Conservation (phyloP, 92 coral and sea anemone genomes). For the Zoanthus solanderi region DNA sequence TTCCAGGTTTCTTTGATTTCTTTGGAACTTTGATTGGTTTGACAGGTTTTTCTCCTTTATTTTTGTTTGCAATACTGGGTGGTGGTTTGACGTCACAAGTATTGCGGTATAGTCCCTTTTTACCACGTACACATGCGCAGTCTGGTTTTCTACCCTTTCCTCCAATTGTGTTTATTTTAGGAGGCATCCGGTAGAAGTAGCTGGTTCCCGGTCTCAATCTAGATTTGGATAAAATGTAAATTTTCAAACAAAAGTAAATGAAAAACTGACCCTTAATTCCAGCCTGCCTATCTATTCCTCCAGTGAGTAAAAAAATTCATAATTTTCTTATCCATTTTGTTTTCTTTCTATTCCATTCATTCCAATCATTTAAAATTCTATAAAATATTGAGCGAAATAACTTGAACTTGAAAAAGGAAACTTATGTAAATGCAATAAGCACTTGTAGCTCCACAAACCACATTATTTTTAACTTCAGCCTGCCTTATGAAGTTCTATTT, state of each 20-base stretch:
- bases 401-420: too few relatives aligned
- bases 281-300: too few relatives aligned
- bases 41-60: conserved; percentile 71
- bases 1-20: conserved; percentile 71
- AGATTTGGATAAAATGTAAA: background rate
- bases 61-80: conserved; percentile 62
- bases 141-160: conserved; percentile 59
- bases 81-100: conserved; percentile 85
- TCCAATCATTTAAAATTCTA: too few relatives aligned
- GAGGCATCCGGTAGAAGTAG: conserved; percentile 78
- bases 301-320: too few relatives aligned
- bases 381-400: too few relatives aligned
- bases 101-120: conserved; percentile 72
- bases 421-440: too few relatives aligned
- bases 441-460: too few relatives aligned
- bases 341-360: too few relatives aligned
- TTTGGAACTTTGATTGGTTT: conserved; percentile 77
- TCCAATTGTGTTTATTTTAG: conserved; percentile 53
- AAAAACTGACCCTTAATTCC: too few relatives aligned
- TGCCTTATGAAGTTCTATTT: too few relatives aligned
- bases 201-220: conserved; percentile 79
- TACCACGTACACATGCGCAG: conserved; percentile 75
- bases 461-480: too few relatives aligned
- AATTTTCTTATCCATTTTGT: too few relatives aligned
- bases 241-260: background rate